Evolutionary conservation across 2,797 vertebrate genomes (phyloP).

Genomic region (Pangasius mekongensis): DNA sequence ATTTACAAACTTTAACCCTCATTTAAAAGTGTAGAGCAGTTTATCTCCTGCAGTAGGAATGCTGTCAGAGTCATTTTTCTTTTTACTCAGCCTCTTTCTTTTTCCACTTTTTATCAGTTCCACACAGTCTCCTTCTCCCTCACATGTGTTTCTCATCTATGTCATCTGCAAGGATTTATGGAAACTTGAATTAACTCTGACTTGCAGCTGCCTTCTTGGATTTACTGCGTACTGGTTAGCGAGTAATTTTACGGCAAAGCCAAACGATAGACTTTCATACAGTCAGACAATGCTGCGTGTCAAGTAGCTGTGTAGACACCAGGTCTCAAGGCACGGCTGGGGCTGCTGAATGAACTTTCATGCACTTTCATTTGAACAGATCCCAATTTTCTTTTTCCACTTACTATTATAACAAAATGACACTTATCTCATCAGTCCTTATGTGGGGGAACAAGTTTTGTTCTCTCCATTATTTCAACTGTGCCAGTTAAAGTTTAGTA

Average conservation of each 20-base stretch:
- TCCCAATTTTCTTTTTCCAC: neutral
- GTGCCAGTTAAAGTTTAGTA: neutral
- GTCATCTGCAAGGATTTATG: slow-evolving; percentile 76
- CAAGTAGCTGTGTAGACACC: slow-evolving; percentile 13
- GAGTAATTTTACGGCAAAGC: slow-evolving; percentile 66
- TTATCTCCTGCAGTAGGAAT: neutral
- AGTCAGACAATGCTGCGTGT: slow-evolving; percentile 26
- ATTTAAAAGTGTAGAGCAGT: neutral
- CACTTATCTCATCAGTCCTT: neutral
- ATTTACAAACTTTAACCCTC: neutral
- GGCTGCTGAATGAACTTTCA: slow-evolving; percentile 10
- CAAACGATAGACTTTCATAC: slow-evolving; percentile 55
- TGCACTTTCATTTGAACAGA: neutral
- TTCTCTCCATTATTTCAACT: neutral
- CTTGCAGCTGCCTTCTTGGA: slow-evolving; percentile 69
- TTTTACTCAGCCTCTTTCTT: neutral
- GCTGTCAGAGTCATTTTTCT: neutral
- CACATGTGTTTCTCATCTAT: slow-evolving; percentile 78
- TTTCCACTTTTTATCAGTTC: slow-evolving; percentile 55
- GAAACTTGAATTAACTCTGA: slow-evolving; percentile 76
- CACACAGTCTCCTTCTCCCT: slow-evolving; percentile 52
- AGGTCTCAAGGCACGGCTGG: slow-evolving; percentile 36
- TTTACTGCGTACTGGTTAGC: slow-evolving; percentile 66
- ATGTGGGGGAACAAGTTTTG: neutral
- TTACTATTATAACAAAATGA: neutral